These are phyloP conservation scores for Dasypolia templi DNA, from an alignment of 2,888 invertebrate species.

Conservation along the genomic window DNA sequence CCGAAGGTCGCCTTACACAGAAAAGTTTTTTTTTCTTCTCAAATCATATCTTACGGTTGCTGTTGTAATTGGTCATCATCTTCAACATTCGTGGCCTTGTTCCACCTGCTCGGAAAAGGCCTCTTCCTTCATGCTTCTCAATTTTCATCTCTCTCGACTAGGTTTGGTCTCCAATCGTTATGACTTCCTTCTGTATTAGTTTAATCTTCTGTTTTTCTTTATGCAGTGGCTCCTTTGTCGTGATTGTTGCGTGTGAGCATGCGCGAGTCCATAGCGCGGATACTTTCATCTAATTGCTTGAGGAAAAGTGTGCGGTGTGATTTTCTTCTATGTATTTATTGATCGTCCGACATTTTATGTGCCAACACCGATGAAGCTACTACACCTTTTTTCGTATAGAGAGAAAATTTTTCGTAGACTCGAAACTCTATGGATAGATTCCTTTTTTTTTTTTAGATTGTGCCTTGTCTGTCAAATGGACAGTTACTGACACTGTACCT, in stretches of 20 bases:
- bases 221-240: not conserved
- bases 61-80: not conserved
- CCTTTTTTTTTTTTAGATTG: not conserved
- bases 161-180: not conserved
- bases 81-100: not conserved
- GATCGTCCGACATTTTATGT: constrained; percentile 8
- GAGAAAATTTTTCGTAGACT: not conserved
- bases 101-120: not conserved
- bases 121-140: not conserved
- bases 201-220: not conserved
- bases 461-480: not conserved
- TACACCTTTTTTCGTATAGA: not conserved
- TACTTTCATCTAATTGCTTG: constrained; percentile 56
- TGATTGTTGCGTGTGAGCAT: constrained; percentile 51
- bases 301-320: constrained; percentile 49
- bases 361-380: not conserved
- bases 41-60: not conserved
- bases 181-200: not conserved
- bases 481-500: not conserved
- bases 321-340: constrained; percentile 40
- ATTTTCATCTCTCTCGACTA: no score
- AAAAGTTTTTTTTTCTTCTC: not conserved
- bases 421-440: not conserved
- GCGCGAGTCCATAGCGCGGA: constrained; percentile 23
- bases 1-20: no score